Conservation (phyloP, 2,888 invertebrate genomes). For the Ectropis crepuscularia region DNA sequence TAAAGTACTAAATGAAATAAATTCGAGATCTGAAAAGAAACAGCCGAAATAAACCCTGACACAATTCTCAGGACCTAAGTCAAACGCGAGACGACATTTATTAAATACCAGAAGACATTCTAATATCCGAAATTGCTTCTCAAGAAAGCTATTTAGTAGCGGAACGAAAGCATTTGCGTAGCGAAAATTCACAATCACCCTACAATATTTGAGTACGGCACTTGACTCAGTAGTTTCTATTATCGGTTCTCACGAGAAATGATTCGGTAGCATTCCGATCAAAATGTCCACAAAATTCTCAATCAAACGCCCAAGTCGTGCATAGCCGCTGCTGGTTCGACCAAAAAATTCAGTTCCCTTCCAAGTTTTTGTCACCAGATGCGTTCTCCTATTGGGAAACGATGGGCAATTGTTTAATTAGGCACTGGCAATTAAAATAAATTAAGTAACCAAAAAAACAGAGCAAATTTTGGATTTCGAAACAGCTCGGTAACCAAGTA, state of each 20-base stretch:
- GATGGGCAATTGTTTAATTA: constrained; percentile 35
- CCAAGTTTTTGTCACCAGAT: constrained; percentile 64
- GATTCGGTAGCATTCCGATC: constrained; percentile 70
- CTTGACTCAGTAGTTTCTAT: constrained; percentile 61
- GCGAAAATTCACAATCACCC: constrained; percentile 78
- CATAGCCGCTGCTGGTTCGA: constrained; percentile 74
- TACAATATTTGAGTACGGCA: constrained; percentile 69
- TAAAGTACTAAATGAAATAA: constrained; percentile 5
- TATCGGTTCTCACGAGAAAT: constrained; percentile 81
- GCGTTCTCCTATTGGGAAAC: constrained; percentile 38
- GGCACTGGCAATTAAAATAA: constrained; percentile 10
- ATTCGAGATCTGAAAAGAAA: constrained; percentile 9
- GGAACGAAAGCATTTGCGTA: constrained; percentile 78
- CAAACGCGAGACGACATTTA: constrained; percentile 59
- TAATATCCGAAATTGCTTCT: constrained; percentile 66
- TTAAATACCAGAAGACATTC: constrained; percentile 55
- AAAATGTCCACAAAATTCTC: constrained; percentile 72
- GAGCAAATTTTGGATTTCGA: not conserved
- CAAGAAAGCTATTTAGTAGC: constrained; percentile 72
- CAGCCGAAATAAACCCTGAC: constrained; percentile 50
- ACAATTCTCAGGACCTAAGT: constrained; percentile 71
- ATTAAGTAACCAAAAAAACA: not conserved
- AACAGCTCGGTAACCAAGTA: not conserved
- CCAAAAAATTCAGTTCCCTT: constrained; percentile 69
- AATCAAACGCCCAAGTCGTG: constrained; percentile 80